A percentile compares a stretch with the other conserved stretches of the same genome.
phyloP scores from a whole-genome alignment of 2,888 invertebrate species.

The Chymomyza fuscimana region DNA sequence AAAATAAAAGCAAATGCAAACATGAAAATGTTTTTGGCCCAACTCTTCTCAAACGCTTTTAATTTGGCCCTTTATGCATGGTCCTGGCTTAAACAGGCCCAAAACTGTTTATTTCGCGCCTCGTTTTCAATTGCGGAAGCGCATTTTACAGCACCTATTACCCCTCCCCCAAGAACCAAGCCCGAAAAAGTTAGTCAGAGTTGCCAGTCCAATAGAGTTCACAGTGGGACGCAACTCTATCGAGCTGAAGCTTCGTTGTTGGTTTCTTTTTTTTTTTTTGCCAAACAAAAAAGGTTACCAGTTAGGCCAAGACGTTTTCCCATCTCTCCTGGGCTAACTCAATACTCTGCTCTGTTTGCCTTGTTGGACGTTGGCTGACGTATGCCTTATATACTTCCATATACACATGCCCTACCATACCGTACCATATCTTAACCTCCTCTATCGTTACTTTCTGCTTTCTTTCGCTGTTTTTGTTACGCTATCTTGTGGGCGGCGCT shows the following conservation, averaged over 20 bases:
- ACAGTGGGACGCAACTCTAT: neutral
- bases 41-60: neutral
- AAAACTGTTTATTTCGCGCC: constrained; percentile 15
- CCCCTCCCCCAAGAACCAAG: neutral
- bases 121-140: neutral
- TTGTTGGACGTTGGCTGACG: neutral
- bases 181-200: neutral
- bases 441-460: neutral
- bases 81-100: neutral
- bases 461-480: neutral
- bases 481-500: neutral
- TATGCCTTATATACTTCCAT: neutral
- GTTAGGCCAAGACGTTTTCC: too few relatives aligned
- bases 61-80: constrained; percentile 5
- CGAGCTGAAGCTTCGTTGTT: neutral
- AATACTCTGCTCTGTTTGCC: neutral
- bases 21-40: constrained; percentile 3
- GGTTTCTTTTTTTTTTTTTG: neutral
- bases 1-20: neutral
- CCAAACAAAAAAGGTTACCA: neutral
- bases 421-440: too few relatives aligned
- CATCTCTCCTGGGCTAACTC: too few relatives aligned
- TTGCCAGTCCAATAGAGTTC: neutral
- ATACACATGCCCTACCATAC: too few relatives aligned
- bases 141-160: neutral